Base-by-base conservation (phyloP, 2,888 invertebrate genomes). In the Amphipoea lucens region DNA sequence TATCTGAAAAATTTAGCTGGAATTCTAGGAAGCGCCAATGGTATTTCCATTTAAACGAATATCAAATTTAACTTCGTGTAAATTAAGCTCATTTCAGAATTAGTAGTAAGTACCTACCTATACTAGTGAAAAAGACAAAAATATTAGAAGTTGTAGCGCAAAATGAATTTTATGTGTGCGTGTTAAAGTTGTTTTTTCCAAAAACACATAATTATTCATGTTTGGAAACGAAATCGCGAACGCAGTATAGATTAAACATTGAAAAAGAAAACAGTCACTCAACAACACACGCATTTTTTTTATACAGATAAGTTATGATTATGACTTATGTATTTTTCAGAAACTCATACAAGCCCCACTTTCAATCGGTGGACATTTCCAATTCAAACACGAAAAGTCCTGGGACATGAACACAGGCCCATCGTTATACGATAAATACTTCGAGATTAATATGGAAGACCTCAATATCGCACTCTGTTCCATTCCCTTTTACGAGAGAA, bases 371-470 rank as follows among this genome's bases (percentile, higher is more conserved):
- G 96, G 96, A 7, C 96, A 97, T 90, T 97, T 97, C 85, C 97
- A 97, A 91, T 97, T 97, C 81, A 97, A 97, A 90, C 97, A 97
- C 88, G 97, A 97, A 89, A 97, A 96, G 83, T 95, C 96, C 1
- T 97, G 97, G 97, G 95, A 96, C 72, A 88, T 92, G 42, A 92
- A 90, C 51, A 93, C 93, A 45, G 94, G 92, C 0, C 95, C 96
- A 2, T 94, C 96, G 2, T 85, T 94, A 48, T 97, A 96, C 85
- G 96, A 96, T 80, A 96, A 96, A 91, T 96, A 96, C 87, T 97
- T 97, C 87, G 94, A 96, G 40, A 94, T 97, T 6, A 92, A 96
- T 82, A 95, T 95, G 93, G 94, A 95, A 68, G 93, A 92, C 40
- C 92, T 97, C 0, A 92, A 93, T n/a, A 81, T 91, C 45, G 96